phyloP scores from a whole-genome alignment of 23 tunicate species.

The Botrylloides violaceus region DNA sequence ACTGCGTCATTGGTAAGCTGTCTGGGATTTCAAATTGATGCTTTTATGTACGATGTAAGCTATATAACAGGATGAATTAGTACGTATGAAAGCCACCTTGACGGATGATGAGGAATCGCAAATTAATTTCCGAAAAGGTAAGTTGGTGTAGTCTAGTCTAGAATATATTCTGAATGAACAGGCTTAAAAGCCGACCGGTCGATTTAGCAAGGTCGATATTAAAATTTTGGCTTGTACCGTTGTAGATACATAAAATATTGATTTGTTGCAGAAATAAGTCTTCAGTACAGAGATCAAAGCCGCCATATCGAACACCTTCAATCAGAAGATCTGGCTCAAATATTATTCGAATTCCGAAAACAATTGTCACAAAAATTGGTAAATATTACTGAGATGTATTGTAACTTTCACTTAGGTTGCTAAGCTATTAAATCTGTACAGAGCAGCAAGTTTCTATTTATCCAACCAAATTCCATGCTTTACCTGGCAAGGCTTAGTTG shows the following conservation, averaged over 20 bases:
- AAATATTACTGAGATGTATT: too few species aligned
- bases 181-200: too few species aligned
- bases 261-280: neutral
- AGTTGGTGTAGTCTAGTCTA: too few species aligned
- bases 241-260: neutral
- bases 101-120: conserved; percentile 4
- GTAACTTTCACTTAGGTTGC: too few species aligned
- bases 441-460: too few species aligned
- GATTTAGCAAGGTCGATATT: too few species aligned
- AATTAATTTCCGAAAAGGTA: conserved; percentile 1
- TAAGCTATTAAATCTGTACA: too few species aligned
- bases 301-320: conserved; percentile 9
- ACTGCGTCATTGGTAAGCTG: conserved; percentile 13
- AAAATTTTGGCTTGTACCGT: too few species aligned
- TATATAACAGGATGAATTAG: neutral
- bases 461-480: too few species aligned
- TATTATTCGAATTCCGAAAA: neutral
- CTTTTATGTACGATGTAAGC: neutral
- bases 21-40: too few species aligned
- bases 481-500: too few species aligned
- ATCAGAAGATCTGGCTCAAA: conserved; percentile 4
- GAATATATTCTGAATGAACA: too few species aligned
- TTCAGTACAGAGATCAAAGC: conserved; percentile 10
- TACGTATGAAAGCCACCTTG: neutral
- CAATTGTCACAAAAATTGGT: conserved; percentile 1